phyloP scores from a whole-genome alignment of 2,888 invertebrate genomes.

The Hemicrepidius hirtus region DNA sequence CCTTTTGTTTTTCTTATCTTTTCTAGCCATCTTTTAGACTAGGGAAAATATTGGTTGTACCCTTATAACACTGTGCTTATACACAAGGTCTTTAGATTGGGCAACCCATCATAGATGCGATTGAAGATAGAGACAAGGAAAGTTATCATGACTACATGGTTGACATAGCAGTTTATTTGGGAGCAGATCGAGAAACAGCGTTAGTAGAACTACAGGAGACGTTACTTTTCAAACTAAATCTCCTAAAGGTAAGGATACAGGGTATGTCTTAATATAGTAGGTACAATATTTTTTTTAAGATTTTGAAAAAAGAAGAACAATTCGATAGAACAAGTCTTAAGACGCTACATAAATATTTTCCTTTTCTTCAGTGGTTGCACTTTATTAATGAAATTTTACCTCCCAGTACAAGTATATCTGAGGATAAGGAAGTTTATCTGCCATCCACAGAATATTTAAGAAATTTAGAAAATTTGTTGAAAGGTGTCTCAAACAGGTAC shows the following conservation, averaged over 20 bases:
- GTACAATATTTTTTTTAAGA: slow-evolving; percentile 6
- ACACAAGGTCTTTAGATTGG: not conserved
- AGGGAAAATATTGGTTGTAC: too few species aligned
- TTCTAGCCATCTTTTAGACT: too few species aligned
- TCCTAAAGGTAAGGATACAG: not conserved
- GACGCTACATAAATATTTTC: slow-evolving; percentile 31
- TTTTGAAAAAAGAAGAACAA: slow-evolving; percentile 35
- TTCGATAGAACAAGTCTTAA: slow-evolving; percentile 30
- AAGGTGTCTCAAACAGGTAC: slow-evolving; percentile 31
- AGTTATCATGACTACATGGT: slow-evolving; percentile 30
- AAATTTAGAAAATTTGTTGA: slow-evolving; percentile 23
- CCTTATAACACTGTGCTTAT: not conserved
- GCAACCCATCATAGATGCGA: slow-evolving; percentile 12
- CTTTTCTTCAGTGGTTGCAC: slow-evolving; percentile 29
- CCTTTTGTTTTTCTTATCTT: too few species aligned
- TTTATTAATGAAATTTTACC: slow-evolving; percentile 39
- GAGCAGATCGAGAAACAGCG: slow-evolving; percentile 19
- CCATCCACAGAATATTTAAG: slow-evolving; percentile 38
- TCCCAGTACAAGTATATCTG: slow-evolving; percentile 30
- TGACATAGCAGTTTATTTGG: slow-evolving; percentile 11
- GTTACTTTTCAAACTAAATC: slow-evolving; percentile 1
- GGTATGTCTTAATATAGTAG: too few species aligned
- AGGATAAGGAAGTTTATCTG: slow-evolving; percentile 37
- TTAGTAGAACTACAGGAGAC: slow-evolving; percentile 1
- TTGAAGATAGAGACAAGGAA: slow-evolving; percentile 30